Evolutionary conservation across 2,888 invertebrate genomes (phyloP), one percentile per base, ranked within the genome.

Genomic region (Smittia aterrima): DNA sequence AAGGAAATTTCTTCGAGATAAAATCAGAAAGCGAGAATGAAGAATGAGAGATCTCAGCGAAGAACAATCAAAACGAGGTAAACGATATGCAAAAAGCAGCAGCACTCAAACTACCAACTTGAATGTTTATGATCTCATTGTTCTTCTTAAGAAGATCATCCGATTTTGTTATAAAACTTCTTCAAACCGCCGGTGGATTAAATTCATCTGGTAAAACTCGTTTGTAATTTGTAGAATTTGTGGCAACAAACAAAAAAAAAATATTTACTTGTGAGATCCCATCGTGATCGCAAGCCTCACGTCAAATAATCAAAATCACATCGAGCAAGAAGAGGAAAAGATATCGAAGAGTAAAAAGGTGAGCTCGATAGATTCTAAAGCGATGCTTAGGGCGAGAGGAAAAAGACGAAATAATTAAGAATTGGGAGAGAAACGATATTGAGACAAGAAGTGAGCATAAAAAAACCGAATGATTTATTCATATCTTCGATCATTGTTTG

Each of bases 81-180:
- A 68, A 53, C 68, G 40, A 53, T 68, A 68, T 68, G 68, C 68
- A 68, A 68, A 68, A 68, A 47, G 47, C 47, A 24, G 68, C 68
- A 68, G 68, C 68, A 24, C 22, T 67, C 16, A 38, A 67, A 47
- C 68, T 68, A 68, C 68, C 68, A 47, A 47, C 40, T 68, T 22
- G 47, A 68, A 68, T 68, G 32, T 67, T 68, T 68, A 68, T 68
- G 41, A 68, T 68, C 47, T 68, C 20, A 68, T 68, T 68, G 68
- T 68, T 67, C 68, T 53, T 47, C 47, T 47, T 47, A 47, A 11
- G 32, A 32, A 32, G 32, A 47, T n/a, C 16, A 47, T 47, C 16
- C 11, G 47, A n/a, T 47, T 47, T n/a, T 38, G 38, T 38, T 38
- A 4, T 6, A 47, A n/a, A 47, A 47, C 13, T n/a, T 47, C n/a